A percentile compares a stretch with the other conserved stretches of the same genome.
Conservation (phyloP, 2,113 vertebrate genomes). For the Benitochromis conjunctus region DNA sequence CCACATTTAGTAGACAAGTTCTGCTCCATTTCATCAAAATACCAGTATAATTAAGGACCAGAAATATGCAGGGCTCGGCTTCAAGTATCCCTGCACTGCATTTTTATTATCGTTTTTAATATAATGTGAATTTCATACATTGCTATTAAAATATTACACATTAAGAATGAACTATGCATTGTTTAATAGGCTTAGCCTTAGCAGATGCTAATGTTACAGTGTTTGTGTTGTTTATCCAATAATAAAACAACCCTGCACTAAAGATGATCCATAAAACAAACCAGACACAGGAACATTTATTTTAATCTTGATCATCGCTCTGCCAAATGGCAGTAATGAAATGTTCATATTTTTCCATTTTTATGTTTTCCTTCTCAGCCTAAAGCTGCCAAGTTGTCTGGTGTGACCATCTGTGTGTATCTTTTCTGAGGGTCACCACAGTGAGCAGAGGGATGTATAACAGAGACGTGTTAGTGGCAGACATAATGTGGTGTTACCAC, state of each 20-base stretch:
- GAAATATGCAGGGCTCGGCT: not conserved
- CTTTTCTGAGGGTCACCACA: slow-evolving; percentile 23
- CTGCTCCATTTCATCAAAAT: not conserved
- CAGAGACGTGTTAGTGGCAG: slow-evolving; percentile 4
- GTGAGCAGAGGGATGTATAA: slow-evolving; percentile 10
- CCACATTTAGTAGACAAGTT: not conserved
- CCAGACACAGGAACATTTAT: slow-evolving; percentile 35
- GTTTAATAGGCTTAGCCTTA: slow-evolving; percentile 3
- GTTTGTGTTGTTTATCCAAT: slow-evolving; percentile 47
- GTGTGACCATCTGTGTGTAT: slow-evolving; percentile 50
- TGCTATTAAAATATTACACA: not conserved
- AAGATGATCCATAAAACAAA: slow-evolving; percentile 57
- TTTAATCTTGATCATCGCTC: slow-evolving; percentile 27
- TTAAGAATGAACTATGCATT: slow-evolving; percentile 17
- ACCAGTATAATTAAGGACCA: not conserved
- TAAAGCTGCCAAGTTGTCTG: slow-evolving; percentile 47
- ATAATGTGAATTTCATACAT: not conserved
- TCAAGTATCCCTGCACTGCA: not conserved
- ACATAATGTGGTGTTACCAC: not conserved
- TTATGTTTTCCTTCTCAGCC: slow-evolving; percentile 4
- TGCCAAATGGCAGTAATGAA: slow-evolving; percentile 55
- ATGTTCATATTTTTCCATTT: slow-evolving; percentile 21
- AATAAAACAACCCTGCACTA: slow-evolving; percentile 38
- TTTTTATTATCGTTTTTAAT: not conserved
- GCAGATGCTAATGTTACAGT: slow-evolving; percentile 46